These are phyloP conservation scores for Leptodactylus fuscus DNA, from an alignment of 2,113 vertebrate genomes.

Conservation along the genomic window DNA sequence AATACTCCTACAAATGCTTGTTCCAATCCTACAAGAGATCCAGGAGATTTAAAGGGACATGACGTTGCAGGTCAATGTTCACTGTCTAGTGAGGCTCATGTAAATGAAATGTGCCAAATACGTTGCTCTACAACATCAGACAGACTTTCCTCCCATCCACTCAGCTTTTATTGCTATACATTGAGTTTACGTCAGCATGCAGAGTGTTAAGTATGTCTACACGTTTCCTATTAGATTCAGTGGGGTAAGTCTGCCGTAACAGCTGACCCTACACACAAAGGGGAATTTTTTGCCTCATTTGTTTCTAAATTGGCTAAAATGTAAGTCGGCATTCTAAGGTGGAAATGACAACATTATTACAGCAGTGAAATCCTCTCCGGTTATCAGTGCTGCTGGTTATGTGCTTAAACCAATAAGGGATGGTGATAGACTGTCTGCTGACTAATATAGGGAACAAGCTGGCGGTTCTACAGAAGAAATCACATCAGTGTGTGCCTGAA, in stretches of 20 bases:
- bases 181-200: background rate
- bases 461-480: constrained; percentile 65
- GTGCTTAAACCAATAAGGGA: constrained; percentile 67
- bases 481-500: constrained; percentile 68
- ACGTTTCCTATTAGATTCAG: background rate
- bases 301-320: constrained; percentile 68
- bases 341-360: constrained; percentile 70
- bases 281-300: constrained; percentile 72
- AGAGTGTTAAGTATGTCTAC: background rate
- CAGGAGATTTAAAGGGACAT: background rate
- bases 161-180: background rate
- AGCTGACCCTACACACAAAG: background rate
- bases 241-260: background rate
- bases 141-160: background rate
- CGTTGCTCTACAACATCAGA: background rate
- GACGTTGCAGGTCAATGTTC: background rate
- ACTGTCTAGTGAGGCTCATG: background rate
- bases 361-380: constrained; percentile 42
- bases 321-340: constrained; percentile 72
- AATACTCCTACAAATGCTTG: background rate
- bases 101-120: background rate
- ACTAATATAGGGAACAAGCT: constrained; percentile 61
- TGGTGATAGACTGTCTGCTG: constrained; percentile 63
- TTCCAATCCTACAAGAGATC: background rate
- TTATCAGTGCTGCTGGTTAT: constrained; percentile 68